Percentiles rank a stretch among this genome's conserved stretches.
phyloP scores from a whole-genome alignment of 2,113 vertebrate genomes.

The Thamnaconus septentrionalis region DNA sequence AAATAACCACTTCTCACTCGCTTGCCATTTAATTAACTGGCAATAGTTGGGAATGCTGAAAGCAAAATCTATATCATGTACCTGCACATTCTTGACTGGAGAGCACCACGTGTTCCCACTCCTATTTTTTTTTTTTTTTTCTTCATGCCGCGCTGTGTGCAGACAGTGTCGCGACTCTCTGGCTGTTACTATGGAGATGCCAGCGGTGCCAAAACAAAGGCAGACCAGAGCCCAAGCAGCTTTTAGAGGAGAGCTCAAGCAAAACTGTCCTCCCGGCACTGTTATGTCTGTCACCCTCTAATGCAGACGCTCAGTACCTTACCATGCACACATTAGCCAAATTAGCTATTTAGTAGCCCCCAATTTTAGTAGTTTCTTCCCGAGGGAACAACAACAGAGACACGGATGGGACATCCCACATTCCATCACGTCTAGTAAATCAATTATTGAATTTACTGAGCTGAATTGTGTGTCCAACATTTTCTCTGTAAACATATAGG shows the following conservation, averaged over 20 bases:
- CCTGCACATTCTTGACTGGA: constrained; percentile 13
- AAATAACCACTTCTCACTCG: constrained; percentile 7
- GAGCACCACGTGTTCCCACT: constrained; percentile 23
- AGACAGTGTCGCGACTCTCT: constrained; percentile 44
- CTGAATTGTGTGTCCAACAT: too few relatives aligned
- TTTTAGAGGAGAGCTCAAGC: constrained; percentile 26
- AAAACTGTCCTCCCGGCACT: constrained; percentile 30
- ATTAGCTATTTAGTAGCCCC: too few relatives aligned
- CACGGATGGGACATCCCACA: too few relatives aligned
- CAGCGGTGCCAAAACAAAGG: constrained; percentile 56
- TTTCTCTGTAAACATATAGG: too few relatives aligned
- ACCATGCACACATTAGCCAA: too few relatives aligned
- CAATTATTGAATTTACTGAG: too few relatives aligned
- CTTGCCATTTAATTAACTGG: background rate
- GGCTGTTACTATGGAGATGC: constrained; percentile 73
- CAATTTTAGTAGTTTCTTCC: too few relatives aligned
- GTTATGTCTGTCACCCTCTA: too few relatives aligned
- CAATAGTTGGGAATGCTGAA: background rate
- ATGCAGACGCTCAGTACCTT: too few relatives aligned
- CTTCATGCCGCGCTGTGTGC: constrained; percentile 19
- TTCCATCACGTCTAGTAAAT: too few relatives aligned
- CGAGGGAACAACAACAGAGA: too few relatives aligned
- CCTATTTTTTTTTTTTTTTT: background rate
- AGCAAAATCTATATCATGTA: constrained; percentile 1
- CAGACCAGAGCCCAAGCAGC: constrained; percentile 13